These are phyloP conservation scores for Dicyrtoma fusca DNA, from an alignment of 2,888 invertebrate species.

Conservation along the genomic window DNA sequence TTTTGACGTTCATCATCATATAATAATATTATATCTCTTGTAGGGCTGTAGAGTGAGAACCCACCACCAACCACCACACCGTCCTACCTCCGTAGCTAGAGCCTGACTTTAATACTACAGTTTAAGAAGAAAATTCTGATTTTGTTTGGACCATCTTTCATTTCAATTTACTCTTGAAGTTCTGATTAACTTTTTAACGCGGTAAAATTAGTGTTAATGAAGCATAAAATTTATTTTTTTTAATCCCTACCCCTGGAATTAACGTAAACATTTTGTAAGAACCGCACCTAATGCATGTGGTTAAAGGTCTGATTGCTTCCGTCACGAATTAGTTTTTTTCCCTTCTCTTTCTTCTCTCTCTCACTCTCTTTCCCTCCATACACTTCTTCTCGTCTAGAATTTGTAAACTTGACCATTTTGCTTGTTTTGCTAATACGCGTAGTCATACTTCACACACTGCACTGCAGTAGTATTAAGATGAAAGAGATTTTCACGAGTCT, in stretches of 20 bases:
- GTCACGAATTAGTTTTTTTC: conserved; percentile 4
- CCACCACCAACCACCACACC: neutral
- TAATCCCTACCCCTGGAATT: conserved; percentile 16
- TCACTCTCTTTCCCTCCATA: neutral
- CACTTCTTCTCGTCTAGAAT: too few species aligned
- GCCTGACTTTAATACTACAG: neutral
- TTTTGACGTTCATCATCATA: conserved; percentile 2
- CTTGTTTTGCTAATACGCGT: too few species aligned
- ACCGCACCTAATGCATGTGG: too few species aligned
- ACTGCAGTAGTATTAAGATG: too few species aligned
- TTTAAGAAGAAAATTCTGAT: neutral
- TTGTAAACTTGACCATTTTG: too few species aligned
- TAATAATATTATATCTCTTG: neutral
- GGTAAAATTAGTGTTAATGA: conserved; percentile 29
- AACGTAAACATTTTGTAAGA: neutral
- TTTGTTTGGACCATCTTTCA: neutral
- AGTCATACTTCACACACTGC: too few species aligned
- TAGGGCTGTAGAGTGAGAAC: neutral
- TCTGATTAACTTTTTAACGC: conserved; percentile 33
- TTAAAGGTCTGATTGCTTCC: too few species aligned
- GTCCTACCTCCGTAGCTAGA: neutral
- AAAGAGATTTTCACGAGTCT: too few species aligned
- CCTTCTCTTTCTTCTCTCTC: neutral
- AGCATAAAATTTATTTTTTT: conserved; percentile 34
- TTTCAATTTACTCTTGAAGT: conserved; percentile 27